phyloP scores from a whole-genome alignment of 2,113 vertebrate genomes.

The Daboia siamensis region DNA sequence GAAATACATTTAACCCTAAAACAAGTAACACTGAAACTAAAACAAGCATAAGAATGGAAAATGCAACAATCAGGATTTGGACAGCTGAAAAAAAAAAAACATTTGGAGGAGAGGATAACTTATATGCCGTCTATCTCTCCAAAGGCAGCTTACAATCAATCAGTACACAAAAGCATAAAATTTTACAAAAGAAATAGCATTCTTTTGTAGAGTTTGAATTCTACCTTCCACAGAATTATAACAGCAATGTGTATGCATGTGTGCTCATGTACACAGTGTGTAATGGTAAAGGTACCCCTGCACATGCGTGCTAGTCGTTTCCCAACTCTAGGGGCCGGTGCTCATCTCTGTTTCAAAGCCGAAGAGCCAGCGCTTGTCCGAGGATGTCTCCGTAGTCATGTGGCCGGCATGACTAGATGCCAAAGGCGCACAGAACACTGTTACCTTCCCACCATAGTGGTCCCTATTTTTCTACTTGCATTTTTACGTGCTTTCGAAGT shows the following conservation, averaged over 20 bases:
- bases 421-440: too few relatives aligned
- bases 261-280: neutral
- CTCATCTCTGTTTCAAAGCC: too few relatives aligned
- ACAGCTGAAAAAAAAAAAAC: slow-evolving; percentile 11
- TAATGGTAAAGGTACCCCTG: too few relatives aligned
- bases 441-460: too few relatives aligned
- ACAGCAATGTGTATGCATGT: neutral
- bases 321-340: too few relatives aligned
- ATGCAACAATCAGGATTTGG: neutral
- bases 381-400: too few relatives aligned
- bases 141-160: neutral
- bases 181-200: slow-evolving; percentile 13
- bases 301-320: too few relatives aligned
- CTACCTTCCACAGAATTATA: slow-evolving; percentile 20
- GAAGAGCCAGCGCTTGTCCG: too few relatives aligned
- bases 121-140: neutral
- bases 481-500: too few relatives aligned
- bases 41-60: neutral
- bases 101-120: neutral
- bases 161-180: neutral
- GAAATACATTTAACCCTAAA: slow-evolving; percentile 27
- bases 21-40: neutral
- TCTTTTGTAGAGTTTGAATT: slow-evolving; percentile 10
- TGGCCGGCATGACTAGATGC: too few relatives aligned
- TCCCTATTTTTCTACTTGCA: too few relatives aligned